phyloP scores from a whole-genome alignment of 2,888 invertebrate species.

The Bellardia bayeri region DNA sequence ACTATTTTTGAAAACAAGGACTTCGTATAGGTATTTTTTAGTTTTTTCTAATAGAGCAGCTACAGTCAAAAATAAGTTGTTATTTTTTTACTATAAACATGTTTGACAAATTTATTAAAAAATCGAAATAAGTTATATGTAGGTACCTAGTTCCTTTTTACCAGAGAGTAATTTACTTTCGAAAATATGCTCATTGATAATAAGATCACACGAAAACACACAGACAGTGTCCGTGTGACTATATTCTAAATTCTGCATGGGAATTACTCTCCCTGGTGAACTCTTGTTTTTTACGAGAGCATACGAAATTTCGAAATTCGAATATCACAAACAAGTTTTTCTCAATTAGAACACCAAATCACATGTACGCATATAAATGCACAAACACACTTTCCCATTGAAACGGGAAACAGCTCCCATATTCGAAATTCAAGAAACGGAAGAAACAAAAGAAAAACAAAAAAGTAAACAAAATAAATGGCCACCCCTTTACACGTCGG shows the following conservation, averaged over 20 bases:
- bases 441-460: slow-evolving; percentile 30
- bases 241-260: slow-evolving; percentile 20
- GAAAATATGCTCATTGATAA: slow-evolving; percentile 35
- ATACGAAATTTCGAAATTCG: slow-evolving; percentile 26
- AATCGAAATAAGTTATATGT: not conserved
- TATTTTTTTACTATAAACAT: slow-evolving; percentile 23
- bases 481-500: slow-evolving; percentile 23
- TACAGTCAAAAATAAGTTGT: slow-evolving; percentile 30
- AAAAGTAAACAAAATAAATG: slow-evolving; percentile 43
- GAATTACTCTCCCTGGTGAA: not conserved
- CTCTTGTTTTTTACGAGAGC: slow-evolving; percentile 16
- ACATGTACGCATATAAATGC: not conserved
- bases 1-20: slow-evolving; percentile 18
- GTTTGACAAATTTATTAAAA: slow-evolving; percentile 22
- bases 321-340: slow-evolving; percentile 50
- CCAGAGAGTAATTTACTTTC: not conserved
- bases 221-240: slow-evolving; percentile 59
- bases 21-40: not conserved
- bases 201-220: slow-evolving; percentile 60
- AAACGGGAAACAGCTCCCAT: slow-evolving; percentile 56
- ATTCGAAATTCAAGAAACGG: slow-evolving; percentile 58
- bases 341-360: not conserved
- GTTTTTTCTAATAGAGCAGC: not conserved
- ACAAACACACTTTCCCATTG: not conserved
- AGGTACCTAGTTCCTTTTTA: too few relatives aligned